Base-by-base conservation (phyloP, 2,888 invertebrate genomes). In the Dilophus febrilis region DNA sequence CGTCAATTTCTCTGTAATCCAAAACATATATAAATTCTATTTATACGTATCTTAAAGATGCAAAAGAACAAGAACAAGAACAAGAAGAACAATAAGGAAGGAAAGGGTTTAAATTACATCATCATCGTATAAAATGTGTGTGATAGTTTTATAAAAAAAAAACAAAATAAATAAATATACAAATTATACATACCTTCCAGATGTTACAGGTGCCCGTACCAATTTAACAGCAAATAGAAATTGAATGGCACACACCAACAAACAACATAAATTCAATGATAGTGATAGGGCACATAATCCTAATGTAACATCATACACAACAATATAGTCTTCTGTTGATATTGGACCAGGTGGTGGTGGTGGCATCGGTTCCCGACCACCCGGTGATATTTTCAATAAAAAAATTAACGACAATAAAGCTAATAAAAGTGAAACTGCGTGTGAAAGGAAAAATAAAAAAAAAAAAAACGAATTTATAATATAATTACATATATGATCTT, bases 171-270 rank as follows among this genome's bases (percentile, higher is more conserved):
- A 28, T 13, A n/a, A 32, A 14, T 14, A 8, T 18, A 26, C 14
- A 3, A 2, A 31, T 3, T 32, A 28, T 36, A 46, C 56, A 57
- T 60, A 74, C 75, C 76, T 68, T 43, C 68, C 68, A 55, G 70
- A 82, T 42, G 83, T 83, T 54, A 83, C 78, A 36, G 82, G 80
- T 39, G 85, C 80, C 57, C 86, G 81, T 55, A 87, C 79, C 61
- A 92, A 71, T 67, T 90, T 90, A 49, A 91, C 85, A 36, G 90
- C 86, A 59, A 91, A 90, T 56, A 90, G 73, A 67, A 88, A 90
- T 69, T 92, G 91, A 56, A 90, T 85, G 51, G 88, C 83, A 70
- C 91, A 91, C 53, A 91, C 87, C 51, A 91, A 73, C 44, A 91
- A 70, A 59, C 91, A 91, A 68, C 87, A 88, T 45, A 91, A 70